Base-by-base conservation (phyloP, 2,113 vertebrate species). In the Cettia cetti region DNA sequence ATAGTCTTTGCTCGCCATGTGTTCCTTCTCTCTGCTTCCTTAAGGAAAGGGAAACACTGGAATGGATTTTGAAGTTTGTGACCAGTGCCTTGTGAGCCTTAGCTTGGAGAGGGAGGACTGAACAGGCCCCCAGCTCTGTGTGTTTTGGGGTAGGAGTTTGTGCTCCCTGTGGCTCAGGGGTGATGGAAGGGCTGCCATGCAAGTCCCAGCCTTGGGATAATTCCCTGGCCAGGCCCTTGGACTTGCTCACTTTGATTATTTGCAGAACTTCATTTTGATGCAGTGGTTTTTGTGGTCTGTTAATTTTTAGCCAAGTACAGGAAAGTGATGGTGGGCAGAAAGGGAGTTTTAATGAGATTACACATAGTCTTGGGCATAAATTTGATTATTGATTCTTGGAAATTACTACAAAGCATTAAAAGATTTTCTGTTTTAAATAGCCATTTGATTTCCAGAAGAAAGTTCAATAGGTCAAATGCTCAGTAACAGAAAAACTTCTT, bases 211-310 rank as follows among this genome's bases (percentile, higher is more conserved):
- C 8, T 70, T 31, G 37, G 35, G 16, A 31, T 11, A 23, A 35
- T 15, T 75, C 13, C 23, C 52, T 15, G 35, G 52, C 15, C 15
- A 82, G 56, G 15, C 44, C 31, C 33, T 2, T 2, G 44, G 21
- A 56, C 27, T 15, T 1, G 1, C 33, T 52, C 21, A 4, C 30
- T 56, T 59, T 0, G 0, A 8, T 5, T 17, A 3, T 44, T 81
- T 49, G 31, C 42, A 52, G 35, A 7, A 60, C 44, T 60, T 69
- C 3, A 0, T 40, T 68, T 40, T 37, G 24, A 22, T 33, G 18
- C 31, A 8, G 49, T 71, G 47, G 5, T 18, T 69, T 93, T n/a
- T 76, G n/a, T 52, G 44, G 37, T 69, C 52, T 52, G 10, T 6
- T 40, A 21, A 16, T 15, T 45, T 57, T 37, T 53, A 56, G 28